phyloP scores from a whole-genome alignment of 2,888 invertebrate genomes.

The Sthenelais limicola region DNA sequence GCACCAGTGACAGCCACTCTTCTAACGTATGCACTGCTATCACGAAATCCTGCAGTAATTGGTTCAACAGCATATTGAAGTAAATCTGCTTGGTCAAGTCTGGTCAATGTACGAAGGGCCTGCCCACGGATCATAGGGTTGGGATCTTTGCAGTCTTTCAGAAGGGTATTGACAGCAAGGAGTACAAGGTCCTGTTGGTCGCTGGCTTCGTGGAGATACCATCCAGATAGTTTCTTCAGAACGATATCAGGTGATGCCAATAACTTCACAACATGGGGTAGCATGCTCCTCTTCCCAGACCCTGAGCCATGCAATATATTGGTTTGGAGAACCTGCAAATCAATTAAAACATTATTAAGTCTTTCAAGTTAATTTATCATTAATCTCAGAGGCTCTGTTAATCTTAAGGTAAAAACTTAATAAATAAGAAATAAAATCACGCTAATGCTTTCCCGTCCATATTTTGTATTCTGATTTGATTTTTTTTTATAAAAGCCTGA shows the following conservation, averaged over 20 bases:
- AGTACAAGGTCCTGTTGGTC: constrained; percentile 60
- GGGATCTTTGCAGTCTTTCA: constrained; percentile 66
- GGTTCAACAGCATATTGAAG: constrained; percentile 57
- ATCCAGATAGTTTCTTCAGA: constrained; percentile 63
- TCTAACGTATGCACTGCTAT: constrained; percentile 67
- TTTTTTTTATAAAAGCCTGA: neutral
- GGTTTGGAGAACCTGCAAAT: neutral
- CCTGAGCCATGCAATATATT: constrained; percentile 49
- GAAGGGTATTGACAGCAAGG: constrained; percentile 67
- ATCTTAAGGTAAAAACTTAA: neutral
- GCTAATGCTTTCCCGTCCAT: too few relatives aligned
- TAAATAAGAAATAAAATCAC: neutral
- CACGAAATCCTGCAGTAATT: constrained; percentile 56
- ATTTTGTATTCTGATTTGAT: too few relatives aligned
- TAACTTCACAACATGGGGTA: constrained; percentile 63
- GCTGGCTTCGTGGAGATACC: constrained; percentile 55
- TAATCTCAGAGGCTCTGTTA: neutral
- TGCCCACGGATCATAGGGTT: constrained; percentile 68
- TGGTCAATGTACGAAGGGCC: constrained; percentile 62
- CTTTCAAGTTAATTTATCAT: neutral
- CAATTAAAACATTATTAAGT: too few relatives aligned
- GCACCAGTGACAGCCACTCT: constrained; percentile 61
- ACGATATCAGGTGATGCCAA: constrained; percentile 63
- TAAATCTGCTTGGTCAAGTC: constrained; percentile 56
- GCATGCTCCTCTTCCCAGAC: constrained; percentile 43